Conservation (phyloP, 2,888 invertebrate species). For the Rhorus exstirpatorius region DNA sequence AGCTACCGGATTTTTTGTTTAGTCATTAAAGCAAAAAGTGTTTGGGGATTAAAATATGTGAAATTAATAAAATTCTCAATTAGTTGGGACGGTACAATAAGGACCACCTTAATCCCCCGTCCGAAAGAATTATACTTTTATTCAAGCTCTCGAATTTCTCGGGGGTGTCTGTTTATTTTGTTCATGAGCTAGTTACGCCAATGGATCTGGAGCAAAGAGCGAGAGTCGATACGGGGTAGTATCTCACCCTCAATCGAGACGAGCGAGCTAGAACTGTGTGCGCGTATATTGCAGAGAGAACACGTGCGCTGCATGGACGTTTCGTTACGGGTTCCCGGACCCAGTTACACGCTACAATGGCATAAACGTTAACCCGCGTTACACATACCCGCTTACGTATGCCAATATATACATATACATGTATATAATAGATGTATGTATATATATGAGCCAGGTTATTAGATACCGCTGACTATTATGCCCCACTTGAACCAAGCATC, state of each 20-base stretch:
- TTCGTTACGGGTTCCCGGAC: constrained; percentile 80
- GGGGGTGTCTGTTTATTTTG: neutral
- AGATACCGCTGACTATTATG: constrained; percentile 71
- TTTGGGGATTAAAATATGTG: too few relatives aligned
- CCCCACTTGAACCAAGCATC: constrained; percentile 61
- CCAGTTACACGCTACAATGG: constrained; percentile 77
- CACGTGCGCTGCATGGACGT: constrained; percentile 76
- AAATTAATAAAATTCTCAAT: too few relatives aligned
- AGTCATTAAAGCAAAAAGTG: too few relatives aligned
- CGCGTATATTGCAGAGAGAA: constrained; percentile 68
- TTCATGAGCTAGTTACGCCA: constrained; percentile 68
- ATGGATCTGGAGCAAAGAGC: constrained; percentile 70
- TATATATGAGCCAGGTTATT: constrained; percentile 74
- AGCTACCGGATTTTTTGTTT: too few relatives aligned
- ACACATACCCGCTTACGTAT: constrained; percentile 38
- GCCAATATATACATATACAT: constrained; percentile 57
- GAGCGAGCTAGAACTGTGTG: constrained; percentile 18
- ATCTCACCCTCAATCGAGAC: constrained; percentile 67
- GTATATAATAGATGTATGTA: constrained; percentile 57
- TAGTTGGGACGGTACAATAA: too few relatives aligned
- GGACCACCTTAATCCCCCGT: neutral
- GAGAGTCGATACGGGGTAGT: constrained; percentile 62
- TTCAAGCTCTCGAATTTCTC: neutral
- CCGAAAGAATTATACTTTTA: neutral
- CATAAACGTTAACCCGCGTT: constrained; percentile 77